These are phyloP conservation scores for Nannoperca australis DNA, from an alignment of 2,797 vertebrate genomes.

Conservation along the genomic window DNA sequence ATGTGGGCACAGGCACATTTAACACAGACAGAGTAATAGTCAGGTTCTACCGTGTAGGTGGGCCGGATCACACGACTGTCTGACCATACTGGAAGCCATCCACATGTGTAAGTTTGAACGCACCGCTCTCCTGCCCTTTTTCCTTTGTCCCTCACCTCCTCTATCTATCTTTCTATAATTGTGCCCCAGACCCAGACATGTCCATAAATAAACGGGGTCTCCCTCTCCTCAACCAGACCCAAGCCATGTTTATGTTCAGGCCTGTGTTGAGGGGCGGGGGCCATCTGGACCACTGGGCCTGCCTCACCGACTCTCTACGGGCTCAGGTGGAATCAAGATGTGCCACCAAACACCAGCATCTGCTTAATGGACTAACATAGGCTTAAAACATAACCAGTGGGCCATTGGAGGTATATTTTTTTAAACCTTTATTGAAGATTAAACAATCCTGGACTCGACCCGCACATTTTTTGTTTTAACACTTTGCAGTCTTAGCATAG, in stretches of 20 bases:
- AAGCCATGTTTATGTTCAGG: conserved; percentile 81
- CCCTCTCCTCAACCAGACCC: conserved; percentile 73
- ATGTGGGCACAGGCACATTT: conserved; percentile 32
- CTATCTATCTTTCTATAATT: conserved; percentile 78
- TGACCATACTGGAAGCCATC: conserved; percentile 54
- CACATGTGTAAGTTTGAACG: conserved; percentile 54
- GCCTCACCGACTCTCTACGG: conserved; percentile 45
- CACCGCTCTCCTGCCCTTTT: conserved; percentile 51
- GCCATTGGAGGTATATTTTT: conserved; percentile 43
- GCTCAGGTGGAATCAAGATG: conserved; percentile 85
- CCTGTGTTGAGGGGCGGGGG: conserved; percentile 52
- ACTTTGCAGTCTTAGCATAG: conserved; percentile 7
- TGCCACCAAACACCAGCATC: conserved; percentile 58
- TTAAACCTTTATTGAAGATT: conserved; percentile 48
- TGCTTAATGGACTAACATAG: conserved; percentile 55
- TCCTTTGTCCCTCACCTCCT: conserved; percentile 70
- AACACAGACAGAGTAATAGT: conserved; percentile 22
- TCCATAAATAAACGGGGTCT: conserved; percentile 86
- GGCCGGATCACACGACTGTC: conserved; percentile 53
- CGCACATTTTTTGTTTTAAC: conserved; percentile 32
- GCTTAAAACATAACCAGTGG: conserved; percentile 43
- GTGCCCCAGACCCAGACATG: conserved; percentile 82
- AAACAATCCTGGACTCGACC: conserved; percentile 47
- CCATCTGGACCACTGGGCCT: conserved; percentile 68
- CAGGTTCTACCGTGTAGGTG: conserved; percentile 61